phyloP scores from a whole-genome alignment of 2,888 invertebrate genomes.

The Toxonevra muliebris region DNA sequence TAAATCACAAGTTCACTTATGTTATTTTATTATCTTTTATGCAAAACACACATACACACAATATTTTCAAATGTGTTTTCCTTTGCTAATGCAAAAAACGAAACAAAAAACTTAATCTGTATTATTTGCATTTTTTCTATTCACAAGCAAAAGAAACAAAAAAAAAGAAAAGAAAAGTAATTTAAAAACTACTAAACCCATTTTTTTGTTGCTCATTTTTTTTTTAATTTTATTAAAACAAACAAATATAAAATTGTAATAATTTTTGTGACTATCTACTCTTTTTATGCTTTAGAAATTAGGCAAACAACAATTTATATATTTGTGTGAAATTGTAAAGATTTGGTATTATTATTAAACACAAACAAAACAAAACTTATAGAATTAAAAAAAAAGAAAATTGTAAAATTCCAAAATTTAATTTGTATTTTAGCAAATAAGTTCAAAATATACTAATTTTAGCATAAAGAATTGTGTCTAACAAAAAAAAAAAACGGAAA shows the following conservation, averaged over 20 bases:
- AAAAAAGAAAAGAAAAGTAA: neutral
- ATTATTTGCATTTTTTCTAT: neutral
- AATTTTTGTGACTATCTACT: too few relatives aligned
- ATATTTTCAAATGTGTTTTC: too few relatives aligned
- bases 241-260: too few relatives aligned
- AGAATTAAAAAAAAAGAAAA: neutral
- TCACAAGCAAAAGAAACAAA: neutral
- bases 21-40: too few relatives aligned
- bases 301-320: too few relatives aligned
- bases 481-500: neutral
- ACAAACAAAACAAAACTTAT: neutral
- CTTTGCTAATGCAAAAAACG: too few relatives aligned
- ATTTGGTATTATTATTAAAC: neutral
- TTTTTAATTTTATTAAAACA: neutral
- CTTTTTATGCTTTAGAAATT: too few relatives aligned
- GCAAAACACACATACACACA: too few relatives aligned
- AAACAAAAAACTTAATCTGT: neutral
- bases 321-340: neutral
- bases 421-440: neutral
- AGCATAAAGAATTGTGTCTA: neutral
- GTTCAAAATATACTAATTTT: neutral
- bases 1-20: too few relatives aligned
- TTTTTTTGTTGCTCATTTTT: neutral
- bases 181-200: neutral
- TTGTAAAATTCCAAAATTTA: conserved; percentile 6